Evolutionary conservation across 1,140 invertebrate species (phyloP), one percentile per base, ranked within the genome.

Genomic region (Elymnias hypermnestra): DNA sequence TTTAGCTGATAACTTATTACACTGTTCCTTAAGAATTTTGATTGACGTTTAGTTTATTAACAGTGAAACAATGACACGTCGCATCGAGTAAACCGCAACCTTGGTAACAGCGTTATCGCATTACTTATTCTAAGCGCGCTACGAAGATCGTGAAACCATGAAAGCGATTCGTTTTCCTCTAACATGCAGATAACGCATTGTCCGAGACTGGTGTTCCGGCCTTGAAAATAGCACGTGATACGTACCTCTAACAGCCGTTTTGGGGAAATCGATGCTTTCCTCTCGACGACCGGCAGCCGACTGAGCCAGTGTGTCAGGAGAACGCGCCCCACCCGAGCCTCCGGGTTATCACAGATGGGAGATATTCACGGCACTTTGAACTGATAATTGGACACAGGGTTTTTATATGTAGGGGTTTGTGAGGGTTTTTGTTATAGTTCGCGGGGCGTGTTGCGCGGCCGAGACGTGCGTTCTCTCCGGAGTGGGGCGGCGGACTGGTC

Each of bases 221-320:
- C n/a, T n/a, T n/a, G n/a, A n/a, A n/a, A n/a, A n/a, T n/a, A n/a
- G n/a, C n/a, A n/a, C n/a, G n/a, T n/a, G n/a, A n/a, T 70, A 83
- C 76, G 66, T 83, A 83, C 77, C 77, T 81, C 71, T 72, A 70
- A 74, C 49, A 53, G 64, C 48, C 52, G 70, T 71, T 60, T 70
- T 68, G 57, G 63, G 75, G 78, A 79, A 79, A 84, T 82, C 77
- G 71, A 82, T 82, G 69, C 64, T 72, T 66, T 64, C 63, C 75
- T 74, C 75, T 79, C 81, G 77, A 64, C 73, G 70, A 59, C 72
- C 74, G 63, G 63, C 67, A 67, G 67, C 70, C 54, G 74, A 83
- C 77, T 82, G 73, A 78, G 75, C 70, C 79, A 83, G 67, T 83
- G 74, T 83, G 79, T 79, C 74, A 81, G 73, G 9, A 13, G 76